Evolutionary conservation across 2,797 vertebrate species (phyloP).

Genomic region (Triplophysa yarkandensis): DNA sequence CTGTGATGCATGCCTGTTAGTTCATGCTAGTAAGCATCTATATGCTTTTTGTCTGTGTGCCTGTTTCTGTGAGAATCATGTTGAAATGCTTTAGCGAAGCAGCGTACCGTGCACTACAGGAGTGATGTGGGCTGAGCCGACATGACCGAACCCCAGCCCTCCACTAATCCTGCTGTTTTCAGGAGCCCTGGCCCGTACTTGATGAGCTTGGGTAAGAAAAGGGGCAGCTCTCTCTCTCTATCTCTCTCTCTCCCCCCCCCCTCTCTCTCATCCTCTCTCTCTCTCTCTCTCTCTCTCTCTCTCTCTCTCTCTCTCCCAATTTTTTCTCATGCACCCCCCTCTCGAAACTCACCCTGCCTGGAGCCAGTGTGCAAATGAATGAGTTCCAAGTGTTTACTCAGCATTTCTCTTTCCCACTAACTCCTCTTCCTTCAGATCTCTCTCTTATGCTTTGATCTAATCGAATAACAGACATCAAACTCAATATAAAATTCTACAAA

Average conservation of each 20-base stretch:
- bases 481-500: neutral
- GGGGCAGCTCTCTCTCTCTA: constrained; percentile 75
- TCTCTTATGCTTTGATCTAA: constrained; percentile 5
- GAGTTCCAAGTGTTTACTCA: constrained; percentile 93
- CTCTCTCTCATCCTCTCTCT: constrained; percentile 50
- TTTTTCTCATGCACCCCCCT: constrained; percentile 72
- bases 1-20: constrained; percentile 26
- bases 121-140: constrained; percentile 81
- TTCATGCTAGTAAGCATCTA: constrained; percentile 31
- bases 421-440: constrained; percentile 37
- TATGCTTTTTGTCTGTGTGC: constrained; percentile 68
- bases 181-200: constrained; percentile 98
- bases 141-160: constrained; percentile 72
- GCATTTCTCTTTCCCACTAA: constrained; percentile 72
- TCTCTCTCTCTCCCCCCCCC: constrained; percentile 49
- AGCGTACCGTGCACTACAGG: constrained; percentile 83
- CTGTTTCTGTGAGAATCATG: constrained; percentile 78
- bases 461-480: neutral
- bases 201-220: constrained; percentile 99
- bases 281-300: constrained; percentile 40
- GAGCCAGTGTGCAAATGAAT: constrained; percentile 79
- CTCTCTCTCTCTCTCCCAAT: constrained; percentile 63
- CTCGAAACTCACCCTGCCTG: constrained; percentile 62
- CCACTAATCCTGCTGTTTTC: constrained; percentile 98
- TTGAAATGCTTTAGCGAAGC: constrained; percentile 69